These are phyloP conservation scores for Cetoscarus ocellatus DNA, from an alignment of 2,797 vertebrate genomes.

Conservation along the genomic window DNA sequence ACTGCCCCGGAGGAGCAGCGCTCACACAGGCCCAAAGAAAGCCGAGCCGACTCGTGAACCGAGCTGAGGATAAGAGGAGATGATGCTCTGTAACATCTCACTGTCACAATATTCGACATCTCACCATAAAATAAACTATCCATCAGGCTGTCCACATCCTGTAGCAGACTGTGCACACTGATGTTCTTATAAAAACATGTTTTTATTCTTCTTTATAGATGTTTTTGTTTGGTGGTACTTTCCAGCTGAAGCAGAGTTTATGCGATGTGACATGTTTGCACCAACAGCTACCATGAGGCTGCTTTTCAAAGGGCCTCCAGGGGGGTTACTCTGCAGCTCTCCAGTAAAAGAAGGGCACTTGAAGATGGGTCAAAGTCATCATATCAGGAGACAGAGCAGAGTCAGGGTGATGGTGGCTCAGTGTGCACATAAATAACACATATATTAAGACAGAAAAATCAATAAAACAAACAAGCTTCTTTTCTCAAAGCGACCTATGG, in stretches of 20 bases:
- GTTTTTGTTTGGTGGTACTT: conserved; percentile 1
- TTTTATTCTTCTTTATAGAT: conserved; percentile 3
- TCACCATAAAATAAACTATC: neutral
- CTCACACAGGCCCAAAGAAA: conserved; percentile 18
- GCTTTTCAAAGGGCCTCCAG: conserved; percentile 1
- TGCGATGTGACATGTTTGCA: conserved; percentile 18
- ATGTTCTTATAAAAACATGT: neutral
- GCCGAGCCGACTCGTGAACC: conserved; percentile 27
- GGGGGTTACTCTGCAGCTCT: conserved; percentile 3
- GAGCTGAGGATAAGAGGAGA: conserved; percentile 14
- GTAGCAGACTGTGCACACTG: conserved; percentile 15
- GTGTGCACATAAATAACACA: too few relatives aligned
- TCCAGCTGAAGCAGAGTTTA: conserved; percentile 1
- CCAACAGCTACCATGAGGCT: conserved; percentile 4
- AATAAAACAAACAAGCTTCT: too few relatives aligned
- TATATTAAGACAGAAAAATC: too few relatives aligned
- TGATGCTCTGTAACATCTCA: conserved; percentile 13
- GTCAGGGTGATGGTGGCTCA: too few relatives aligned
- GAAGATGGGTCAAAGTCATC: neutral
- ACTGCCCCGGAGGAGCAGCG: conserved; percentile 14
- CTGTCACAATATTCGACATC: conserved; percentile 14
- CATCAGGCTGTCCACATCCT: conserved; percentile 1
- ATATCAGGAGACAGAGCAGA: neutral
- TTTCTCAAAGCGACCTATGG: too few relatives aligned
- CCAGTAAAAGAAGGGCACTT: neutral